Conservation (phyloP, 2,888 invertebrate genomes). For the Ectropis crepuscularia region DNA sequence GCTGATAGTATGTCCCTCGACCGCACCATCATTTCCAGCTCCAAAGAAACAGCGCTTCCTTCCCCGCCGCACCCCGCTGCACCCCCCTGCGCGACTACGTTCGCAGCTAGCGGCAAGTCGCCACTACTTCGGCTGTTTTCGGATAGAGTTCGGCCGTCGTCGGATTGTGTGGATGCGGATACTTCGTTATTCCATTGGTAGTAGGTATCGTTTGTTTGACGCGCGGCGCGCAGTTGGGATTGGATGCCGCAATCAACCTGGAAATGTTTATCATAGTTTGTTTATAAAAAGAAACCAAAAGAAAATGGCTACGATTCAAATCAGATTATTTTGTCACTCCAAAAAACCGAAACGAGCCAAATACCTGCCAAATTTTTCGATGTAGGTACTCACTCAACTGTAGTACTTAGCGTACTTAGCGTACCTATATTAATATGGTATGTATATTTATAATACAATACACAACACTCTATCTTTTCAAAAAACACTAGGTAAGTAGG, state of each 20-base stretch:
- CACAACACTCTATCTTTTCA: too few relatives aligned
- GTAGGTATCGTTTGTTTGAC: conserved; percentile 61
- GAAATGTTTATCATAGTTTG: background rate
- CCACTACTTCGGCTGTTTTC: conserved; percentile 38
- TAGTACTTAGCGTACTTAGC: too few relatives aligned
- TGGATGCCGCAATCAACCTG: conserved; percentile 35
- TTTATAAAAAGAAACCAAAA: too few relatives aligned
- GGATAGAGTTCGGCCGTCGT: background rate
- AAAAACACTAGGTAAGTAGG: too few relatives aligned
- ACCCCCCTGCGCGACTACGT: conserved; percentile 60
- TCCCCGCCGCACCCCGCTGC: conserved; percentile 49
- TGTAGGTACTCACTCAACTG: too few relatives aligned
- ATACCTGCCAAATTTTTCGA: too few relatives aligned
- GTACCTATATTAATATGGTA: too few relatives aligned
- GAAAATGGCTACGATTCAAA: too few relatives aligned
- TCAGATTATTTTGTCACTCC: too few relatives aligned
- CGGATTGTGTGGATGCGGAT: conserved; percentile 48
- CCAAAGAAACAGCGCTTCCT: conserved; percentile 62
- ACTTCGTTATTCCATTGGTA: conserved; percentile 48
- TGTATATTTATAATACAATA: too few relatives aligned
- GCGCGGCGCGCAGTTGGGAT: conserved; percentile 41
- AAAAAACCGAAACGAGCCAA: too few relatives aligned
- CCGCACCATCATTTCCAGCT: conserved; percentile 75
- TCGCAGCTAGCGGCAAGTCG: conserved; percentile 35
- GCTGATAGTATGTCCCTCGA: conserved; percentile 83